A percentile compares a stretch with the other conserved stretches of the same genome.
Evolutionary conservation across 1,140 invertebrate species (phyloP).

Genomic region (Drosophila trapezifrons): DNA sequence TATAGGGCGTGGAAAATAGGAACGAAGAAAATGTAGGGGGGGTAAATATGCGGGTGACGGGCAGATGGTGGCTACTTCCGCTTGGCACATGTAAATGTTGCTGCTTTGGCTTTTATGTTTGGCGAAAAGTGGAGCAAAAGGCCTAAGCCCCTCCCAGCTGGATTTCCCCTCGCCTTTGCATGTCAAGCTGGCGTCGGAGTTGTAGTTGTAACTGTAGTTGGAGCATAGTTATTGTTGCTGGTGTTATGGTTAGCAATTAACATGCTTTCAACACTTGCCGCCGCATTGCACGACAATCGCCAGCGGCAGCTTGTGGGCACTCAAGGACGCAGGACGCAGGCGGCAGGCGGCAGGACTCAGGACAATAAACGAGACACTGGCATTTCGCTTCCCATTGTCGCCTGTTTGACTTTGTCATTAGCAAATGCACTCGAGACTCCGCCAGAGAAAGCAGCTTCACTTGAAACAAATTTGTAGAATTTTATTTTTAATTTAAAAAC

Average conservation of each 20-base stretch:
- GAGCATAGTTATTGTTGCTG: slow-evolving; percentile 38
- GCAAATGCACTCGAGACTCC: slow-evolving; percentile 59
- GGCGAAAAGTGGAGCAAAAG: slow-evolving; percentile 49
- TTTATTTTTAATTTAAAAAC: neutral
- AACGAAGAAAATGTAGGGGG: neutral
- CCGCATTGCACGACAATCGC: slow-evolving; percentile 59
- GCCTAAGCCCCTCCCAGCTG: slow-evolving; percentile 21
- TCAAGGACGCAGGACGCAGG: slow-evolving; percentile 43
- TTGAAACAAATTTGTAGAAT: neutral
- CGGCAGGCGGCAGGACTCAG: neutral
- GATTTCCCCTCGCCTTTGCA: slow-evolving; percentile 24
- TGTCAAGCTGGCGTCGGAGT: slow-evolving; percentile 39
- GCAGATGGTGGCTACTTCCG: slow-evolving; percentile 51
- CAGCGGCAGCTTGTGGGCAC: slow-evolving; percentile 61
- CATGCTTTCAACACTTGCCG: slow-evolving; percentile 77
- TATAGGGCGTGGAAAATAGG: slow-evolving; percentile 6
- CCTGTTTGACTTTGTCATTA: slow-evolving; percentile 73
- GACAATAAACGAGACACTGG: slow-evolving; percentile 53
- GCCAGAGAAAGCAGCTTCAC: neutral
- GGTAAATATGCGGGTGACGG: slow-evolving; percentile 1
- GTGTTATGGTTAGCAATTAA: slow-evolving; percentile 77
- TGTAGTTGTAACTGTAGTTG: slow-evolving; percentile 38
- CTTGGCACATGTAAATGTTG: slow-evolving; percentile 63
- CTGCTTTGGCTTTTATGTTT: slow-evolving; percentile 41
- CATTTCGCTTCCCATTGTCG: slow-evolving; percentile 31